A percentile compares a stretch with the other conserved stretches of the same genome.
Evolutionary conservation across 2,797 vertebrate species (phyloP).

Genomic region (Apodemus agrarius): DNA sequence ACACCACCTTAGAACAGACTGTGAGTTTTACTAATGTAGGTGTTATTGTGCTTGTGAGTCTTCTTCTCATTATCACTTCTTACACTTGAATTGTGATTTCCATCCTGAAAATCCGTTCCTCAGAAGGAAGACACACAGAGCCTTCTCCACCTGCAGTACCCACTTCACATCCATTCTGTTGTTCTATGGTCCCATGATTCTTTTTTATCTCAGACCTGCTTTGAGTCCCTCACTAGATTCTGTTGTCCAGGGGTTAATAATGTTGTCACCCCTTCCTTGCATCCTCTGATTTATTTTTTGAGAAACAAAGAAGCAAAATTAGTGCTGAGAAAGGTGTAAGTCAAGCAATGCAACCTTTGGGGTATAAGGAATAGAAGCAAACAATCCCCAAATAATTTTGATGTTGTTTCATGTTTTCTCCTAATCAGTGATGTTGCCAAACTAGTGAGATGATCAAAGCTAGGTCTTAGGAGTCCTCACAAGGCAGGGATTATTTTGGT

Average conservation of each 20-base stretch:
- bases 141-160: constrained; percentile 74
- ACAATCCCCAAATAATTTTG: background rate
- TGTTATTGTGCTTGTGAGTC: constrained; percentile 26
- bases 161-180: constrained; percentile 71
- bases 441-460: background rate
- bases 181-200: constrained; percentile 68
- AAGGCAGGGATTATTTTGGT: background rate
- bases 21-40: constrained; percentile 64
- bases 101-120: constrained; percentile 71
- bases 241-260: constrained; percentile 67
- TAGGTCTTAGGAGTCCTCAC: background rate
- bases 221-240: constrained; percentile 70
- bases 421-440: background rate
- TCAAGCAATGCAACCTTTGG: background rate
- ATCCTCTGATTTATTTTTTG: constrained; percentile 69
- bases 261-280: constrained; percentile 61
- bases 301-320: constrained; percentile 71
- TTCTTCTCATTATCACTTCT: constrained; percentile 56
- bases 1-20: constrained; percentile 50
- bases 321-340: constrained; percentile 55
- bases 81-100: constrained; percentile 59
- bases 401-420: background rate
- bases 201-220: constrained; percentile 70
- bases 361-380: background rate
- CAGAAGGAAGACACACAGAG: constrained; percentile 2